phyloP scores from a whole-genome alignment of 2,113 vertebrate species.

The Alces alces region DNA sequence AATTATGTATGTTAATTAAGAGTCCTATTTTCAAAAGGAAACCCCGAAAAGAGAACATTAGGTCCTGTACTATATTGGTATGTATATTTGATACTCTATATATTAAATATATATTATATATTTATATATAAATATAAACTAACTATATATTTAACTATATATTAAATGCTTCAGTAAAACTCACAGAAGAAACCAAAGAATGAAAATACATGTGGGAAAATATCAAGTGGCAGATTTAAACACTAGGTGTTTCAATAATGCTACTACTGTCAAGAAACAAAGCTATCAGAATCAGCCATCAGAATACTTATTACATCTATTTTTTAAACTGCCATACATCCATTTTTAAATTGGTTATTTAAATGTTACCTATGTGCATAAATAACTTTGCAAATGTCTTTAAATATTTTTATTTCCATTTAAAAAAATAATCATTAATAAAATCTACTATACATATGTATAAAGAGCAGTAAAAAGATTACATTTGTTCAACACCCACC shows the following conservation, averaged over 20 bases:
- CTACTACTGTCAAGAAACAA: not conserved
- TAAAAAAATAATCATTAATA: constrained; percentile 35
- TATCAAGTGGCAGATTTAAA: not conserved
- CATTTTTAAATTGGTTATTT: constrained; percentile 38
- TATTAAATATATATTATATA: not conserved
- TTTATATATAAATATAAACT: not conserved
- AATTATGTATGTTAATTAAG: not conserved
- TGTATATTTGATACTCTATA: not conserved
- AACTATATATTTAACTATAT: not conserved
- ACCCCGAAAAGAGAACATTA: not conserved
- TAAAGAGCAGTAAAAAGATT: not conserved
- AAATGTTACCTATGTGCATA: not conserved
- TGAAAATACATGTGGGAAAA: not conserved
- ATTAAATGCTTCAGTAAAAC: not conserved
- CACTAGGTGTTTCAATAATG: not conserved
- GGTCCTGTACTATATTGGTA: not conserved
- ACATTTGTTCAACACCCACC: not conserved
- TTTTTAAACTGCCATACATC: not conserved
- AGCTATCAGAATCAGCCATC: not conserved
- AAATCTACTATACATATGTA: not conserved
- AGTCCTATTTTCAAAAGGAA: constrained; percentile 7
- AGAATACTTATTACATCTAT: not conserved
- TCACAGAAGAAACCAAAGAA: not conserved
- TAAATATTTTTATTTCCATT: constrained; percentile 6
- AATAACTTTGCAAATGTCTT: constrained; percentile 20